Evolutionary conservation across 1,140 invertebrate genomes (phyloP).

Genomic region (Pseudomyrmex pallidus): DNA sequence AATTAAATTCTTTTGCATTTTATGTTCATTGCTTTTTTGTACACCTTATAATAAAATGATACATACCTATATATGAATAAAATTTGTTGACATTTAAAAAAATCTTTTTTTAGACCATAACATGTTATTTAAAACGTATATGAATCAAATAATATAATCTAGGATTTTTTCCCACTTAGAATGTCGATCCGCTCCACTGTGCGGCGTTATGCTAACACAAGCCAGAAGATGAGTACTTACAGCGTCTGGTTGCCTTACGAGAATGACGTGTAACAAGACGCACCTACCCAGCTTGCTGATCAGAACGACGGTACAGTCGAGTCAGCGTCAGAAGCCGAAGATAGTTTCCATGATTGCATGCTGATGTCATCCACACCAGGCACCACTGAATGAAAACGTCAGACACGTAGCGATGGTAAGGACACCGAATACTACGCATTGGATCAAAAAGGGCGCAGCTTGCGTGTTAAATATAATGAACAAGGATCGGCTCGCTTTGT

Average conservation of each 20-base stretch:
- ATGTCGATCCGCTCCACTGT: not conserved
- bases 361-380: too few relatives aligned
- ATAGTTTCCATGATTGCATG: not conserved
- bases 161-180: too few relatives aligned
- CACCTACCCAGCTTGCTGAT: not conserved
- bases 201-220: not conserved
- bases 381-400: not conserved
- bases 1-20: too few relatives aligned
- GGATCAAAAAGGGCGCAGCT: not conserved
- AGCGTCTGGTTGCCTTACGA: not conserved
- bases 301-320: not conserved
- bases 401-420: not conserved
- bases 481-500: not conserved
- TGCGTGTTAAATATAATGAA: not conserved
- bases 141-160: too few relatives aligned
- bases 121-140: too few relatives aligned
- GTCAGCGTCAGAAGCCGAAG: not conserved
- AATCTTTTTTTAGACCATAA: too few relatives aligned
- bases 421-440: not conserved
- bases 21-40: too few relatives aligned
- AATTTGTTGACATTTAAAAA: too few relatives aligned
- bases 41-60: too few relatives aligned
- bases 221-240: not conserved
- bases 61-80: too few relatives aligned
- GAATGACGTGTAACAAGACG: too few relatives aligned